Conservation (phyloP, 2,888 invertebrate genomes). For the Ennomos quercinarius region DNA sequence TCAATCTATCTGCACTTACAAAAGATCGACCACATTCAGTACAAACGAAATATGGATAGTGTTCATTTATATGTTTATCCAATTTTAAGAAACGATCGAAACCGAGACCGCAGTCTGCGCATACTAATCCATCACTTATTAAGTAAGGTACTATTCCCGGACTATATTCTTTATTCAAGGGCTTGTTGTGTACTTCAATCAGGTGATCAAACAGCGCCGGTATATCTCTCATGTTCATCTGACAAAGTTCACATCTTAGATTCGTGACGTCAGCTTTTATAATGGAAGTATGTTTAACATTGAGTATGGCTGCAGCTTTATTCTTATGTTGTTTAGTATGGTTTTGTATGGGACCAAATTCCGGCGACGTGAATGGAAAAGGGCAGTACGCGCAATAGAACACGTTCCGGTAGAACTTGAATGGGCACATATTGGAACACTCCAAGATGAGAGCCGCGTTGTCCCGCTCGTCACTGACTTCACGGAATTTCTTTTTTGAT, state of each 20-base stretch:
- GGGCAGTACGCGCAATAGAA: slow-evolving; percentile 70
- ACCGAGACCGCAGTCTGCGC: slow-evolving; percentile 60
- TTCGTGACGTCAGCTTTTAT: slow-evolving; percentile 67
- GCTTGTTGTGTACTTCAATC: slow-evolving; percentile 9
- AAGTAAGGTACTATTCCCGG: slow-evolving; percentile 62
- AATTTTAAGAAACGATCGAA: slow-evolving; percentile 67
- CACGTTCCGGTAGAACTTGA: slow-evolving; percentile 68
- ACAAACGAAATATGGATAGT: slow-evolving; percentile 14
- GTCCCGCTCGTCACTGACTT: slow-evolving; percentile 21
- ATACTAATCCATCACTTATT: slow-evolving; percentile 56
- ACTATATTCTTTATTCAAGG: slow-evolving; percentile 46
- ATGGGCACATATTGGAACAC: slow-evolving; percentile 71
- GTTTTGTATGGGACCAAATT: slow-evolving; percentile 8
- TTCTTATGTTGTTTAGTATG: slow-evolving; percentile 3
- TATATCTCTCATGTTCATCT: slow-evolving; percentile 46
- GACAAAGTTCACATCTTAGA: slow-evolving; percentile 64
- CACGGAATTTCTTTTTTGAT: slow-evolving; percentile 15
- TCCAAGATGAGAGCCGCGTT: slow-evolving; percentile 53
- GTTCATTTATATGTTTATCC: slow-evolving; percentile 58
- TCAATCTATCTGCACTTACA: slow-evolving; percentile 16
- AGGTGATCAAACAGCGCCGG: slow-evolving; percentile 64
- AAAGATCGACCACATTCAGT: slow-evolving; percentile 8
- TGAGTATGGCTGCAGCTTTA: neutral
- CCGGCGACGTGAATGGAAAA: slow-evolving; percentile 8
- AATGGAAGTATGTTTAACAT: slow-evolving; percentile 37